These are phyloP conservation scores for Engystomops pustulosus DNA, from an alignment of 2,113 vertebrate genomes.

Conservation along the genomic window DNA sequence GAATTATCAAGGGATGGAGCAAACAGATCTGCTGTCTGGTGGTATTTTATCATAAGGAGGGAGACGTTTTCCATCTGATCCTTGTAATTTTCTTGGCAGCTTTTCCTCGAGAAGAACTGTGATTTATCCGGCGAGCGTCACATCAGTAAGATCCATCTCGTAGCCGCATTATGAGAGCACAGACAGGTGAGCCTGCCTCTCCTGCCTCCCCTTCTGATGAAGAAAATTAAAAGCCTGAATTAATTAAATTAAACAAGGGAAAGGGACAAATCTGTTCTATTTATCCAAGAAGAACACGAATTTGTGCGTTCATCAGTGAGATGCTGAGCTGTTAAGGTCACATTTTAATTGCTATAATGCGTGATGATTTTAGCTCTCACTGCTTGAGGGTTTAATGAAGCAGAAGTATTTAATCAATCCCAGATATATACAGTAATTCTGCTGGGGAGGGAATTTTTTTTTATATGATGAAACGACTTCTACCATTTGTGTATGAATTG, in stretches of 20 bases:
- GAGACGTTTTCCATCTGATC: constrained; percentile 43
- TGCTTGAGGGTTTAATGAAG: constrained; percentile 48
- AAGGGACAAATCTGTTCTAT: constrained; percentile 16
- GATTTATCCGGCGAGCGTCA: constrained; percentile 59
- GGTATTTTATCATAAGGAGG: constrained; percentile 21
- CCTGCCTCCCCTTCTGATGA: constrained; percentile 34
- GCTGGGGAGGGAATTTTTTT: neutral
- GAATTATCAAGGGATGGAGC: constrained; percentile 21
- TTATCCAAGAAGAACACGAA: constrained; percentile 38
- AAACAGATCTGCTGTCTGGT: constrained; percentile 1
- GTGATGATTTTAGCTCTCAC: constrained; percentile 50
- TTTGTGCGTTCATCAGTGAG: constrained; percentile 37
- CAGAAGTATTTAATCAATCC: constrained; percentile 56
- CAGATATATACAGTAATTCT: constrained; percentile 34
- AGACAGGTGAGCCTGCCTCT: constrained; percentile 2
- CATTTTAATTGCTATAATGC: constrained; percentile 56
- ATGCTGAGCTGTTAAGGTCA: constrained; percentile 59
- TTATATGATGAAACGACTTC: neutral
- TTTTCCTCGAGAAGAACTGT: constrained; percentile 50
- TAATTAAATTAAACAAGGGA: constrained; percentile 29
- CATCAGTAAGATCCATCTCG: constrained; percentile 56
- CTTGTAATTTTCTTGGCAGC: constrained; percentile 57
- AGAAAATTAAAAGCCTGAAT: constrained; percentile 52
- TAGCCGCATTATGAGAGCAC: constrained; percentile 8
- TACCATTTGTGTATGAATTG: constrained; percentile 8